These are phyloP conservation scores for Aphidius ervi DNA, from an alignment of 1,140 invertebrate species.

Conservation along the genomic window DNA sequence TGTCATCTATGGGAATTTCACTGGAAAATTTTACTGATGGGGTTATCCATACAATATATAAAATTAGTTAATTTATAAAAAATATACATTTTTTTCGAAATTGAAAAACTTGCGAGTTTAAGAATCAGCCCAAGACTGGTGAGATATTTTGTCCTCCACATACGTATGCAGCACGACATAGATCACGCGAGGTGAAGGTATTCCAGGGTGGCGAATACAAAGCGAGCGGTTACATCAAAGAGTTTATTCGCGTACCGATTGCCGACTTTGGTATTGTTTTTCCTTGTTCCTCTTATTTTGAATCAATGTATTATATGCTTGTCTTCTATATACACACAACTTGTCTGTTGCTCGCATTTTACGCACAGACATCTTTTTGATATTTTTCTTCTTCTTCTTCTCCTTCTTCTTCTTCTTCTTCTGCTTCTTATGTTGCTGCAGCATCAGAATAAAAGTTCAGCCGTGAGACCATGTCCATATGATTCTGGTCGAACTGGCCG, in stretches of 20 bases:
- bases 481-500: conserved; percentile 21
- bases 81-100: too few relatives aligned
- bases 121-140: too few relatives aligned
- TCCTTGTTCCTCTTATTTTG: neutral
- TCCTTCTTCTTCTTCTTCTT: neutral
- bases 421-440: neutral
- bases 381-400: neutral
- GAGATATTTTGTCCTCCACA: neutral
- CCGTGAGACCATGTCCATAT: conserved; percentile 22
- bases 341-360: conserved; percentile 4
- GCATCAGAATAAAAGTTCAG: neutral
- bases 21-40: too few relatives aligned
- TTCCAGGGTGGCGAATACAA: conserved; percentile 22
- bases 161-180: conserved; percentile 2
- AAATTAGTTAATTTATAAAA: too few relatives aligned
- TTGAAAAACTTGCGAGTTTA: too few relatives aligned
- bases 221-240: conserved; percentile 45
- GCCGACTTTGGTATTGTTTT: conserved; percentile 31
- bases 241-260: conserved; percentile 29
- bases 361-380: conserved; percentile 12
- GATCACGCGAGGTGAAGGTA: conserved; percentile 32
- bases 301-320: conserved; percentile 1
- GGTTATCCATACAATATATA: too few relatives aligned
- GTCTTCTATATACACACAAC: neutral
- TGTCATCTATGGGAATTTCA: too few relatives aligned